These are phyloP conservation scores for Porites lutea DNA, from an alignment of 64 coral and sea anemone genomes.

Conservation along the genomic window DNA sequence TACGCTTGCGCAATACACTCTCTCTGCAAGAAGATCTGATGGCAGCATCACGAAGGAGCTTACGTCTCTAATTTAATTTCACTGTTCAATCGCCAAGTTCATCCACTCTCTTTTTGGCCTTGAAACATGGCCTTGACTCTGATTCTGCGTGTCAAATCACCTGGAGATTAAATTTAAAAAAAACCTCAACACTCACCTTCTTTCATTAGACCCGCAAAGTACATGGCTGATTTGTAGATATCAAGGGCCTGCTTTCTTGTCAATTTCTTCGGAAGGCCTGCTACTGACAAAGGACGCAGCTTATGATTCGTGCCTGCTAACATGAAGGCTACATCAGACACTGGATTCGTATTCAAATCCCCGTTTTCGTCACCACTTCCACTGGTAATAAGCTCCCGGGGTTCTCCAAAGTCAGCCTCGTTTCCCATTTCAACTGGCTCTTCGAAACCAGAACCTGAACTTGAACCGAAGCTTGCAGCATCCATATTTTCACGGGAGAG, in stretches of 20 bases:
- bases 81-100: no score
- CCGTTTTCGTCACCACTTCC: conserved; percentile 1
- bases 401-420: neutral
- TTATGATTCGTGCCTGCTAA: conserved; percentile 44
- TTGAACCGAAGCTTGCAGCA: neutral
- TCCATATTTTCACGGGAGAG: neutral
- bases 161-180: no score
- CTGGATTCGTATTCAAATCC: neutral
- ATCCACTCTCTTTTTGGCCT: no score
- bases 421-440: neutral
- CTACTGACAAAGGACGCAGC: conserved; percentile 7
- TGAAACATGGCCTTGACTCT: no score
- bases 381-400: neutral
- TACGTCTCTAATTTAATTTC: no score
- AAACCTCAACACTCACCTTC: neutral
- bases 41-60: no score
- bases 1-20: no score
- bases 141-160: no score
- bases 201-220: conserved; percentile 27
- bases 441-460: conserved; percentile 12
- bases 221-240: conserved; percentile 59
- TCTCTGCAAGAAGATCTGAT: no score
- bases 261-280: conserved; percentile 29
- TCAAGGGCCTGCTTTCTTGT: conserved; percentile 30
- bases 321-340: conserved; percentile 38